Base-by-base conservation (phyloP, 2,888 invertebrate species). In the Callyntrura sp. region DNA sequence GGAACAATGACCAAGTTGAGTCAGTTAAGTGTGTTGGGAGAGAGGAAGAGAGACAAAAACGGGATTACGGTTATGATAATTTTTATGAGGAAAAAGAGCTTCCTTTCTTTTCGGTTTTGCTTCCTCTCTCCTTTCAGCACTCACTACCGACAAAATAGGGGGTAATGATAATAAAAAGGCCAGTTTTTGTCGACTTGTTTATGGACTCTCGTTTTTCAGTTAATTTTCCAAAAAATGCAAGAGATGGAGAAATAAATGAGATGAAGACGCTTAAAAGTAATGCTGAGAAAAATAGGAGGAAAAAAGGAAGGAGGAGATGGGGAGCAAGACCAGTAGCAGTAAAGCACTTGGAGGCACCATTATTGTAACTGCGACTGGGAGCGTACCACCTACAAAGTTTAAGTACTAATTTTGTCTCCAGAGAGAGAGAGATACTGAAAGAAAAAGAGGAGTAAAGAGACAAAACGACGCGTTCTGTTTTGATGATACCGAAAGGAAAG, bases 321-420 rank as follows among this genome's bases (percentile, higher is more conserved):
- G 35, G 35, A 35, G 35, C 57, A 57, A 57, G 57, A 51, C 14
- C 12, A 62, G 62, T 25, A 25, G 62, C 25, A 3, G 12, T 14
- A 62, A 3, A 62, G 12, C 35, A 35, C 62, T 25, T 12, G 0
- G 12, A 23, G 25, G 3, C 62, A 57, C 57, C 57, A 5, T 14
- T 57, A n/a, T 57, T n/a, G 17, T 57, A 4, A 35, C 35, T 35
- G 35, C 35, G 35, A 35, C 3, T 35, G 35, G 35, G 35, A 35
- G 6, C 57, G 4, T 62, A 62, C 62, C 62, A 62, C 62, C 62
- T 62, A 62, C 62, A 28, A 28, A 25, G 62, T 62, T 62, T 62
- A 62, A 62, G 25, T 25, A 62, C 12, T 62, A 60, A 60, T 62
- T 62, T 62, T 28, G 35, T 55, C 17, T 55, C 55, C 17, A n/a